Percentiles rank a stretch among this genome's conserved stretches.
Conservation (phyloP, 2,797 vertebrate species). For the Oreonectes daqikongensis region DNA sequence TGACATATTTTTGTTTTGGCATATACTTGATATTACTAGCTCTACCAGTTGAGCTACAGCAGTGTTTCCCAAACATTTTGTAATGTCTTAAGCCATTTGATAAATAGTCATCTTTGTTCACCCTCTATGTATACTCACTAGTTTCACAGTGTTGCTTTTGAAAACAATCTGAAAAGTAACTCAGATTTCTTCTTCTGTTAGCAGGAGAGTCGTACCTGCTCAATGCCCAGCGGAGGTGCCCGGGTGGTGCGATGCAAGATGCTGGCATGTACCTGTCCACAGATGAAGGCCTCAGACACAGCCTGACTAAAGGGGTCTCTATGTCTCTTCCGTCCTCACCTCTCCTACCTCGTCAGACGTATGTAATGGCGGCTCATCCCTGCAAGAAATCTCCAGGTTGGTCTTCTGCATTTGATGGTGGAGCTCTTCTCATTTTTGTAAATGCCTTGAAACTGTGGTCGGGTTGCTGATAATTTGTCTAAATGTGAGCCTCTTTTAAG, state of each 20-base stretch:
- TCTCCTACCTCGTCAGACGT: slow-evolving; percentile 90
- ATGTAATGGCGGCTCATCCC: slow-evolving; percentile 82
- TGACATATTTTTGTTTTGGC: background rate
- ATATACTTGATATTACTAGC: background rate
- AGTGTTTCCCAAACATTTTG: no score
- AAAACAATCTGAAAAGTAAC: background rate
- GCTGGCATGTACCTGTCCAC: slow-evolving; percentile 63
- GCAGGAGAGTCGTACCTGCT: slow-evolving; percentile 82
- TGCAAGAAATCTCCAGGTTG: slow-evolving; percentile 96
- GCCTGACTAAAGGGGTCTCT: slow-evolving; percentile 89
- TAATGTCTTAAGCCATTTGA: no score
- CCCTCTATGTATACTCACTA: background rate
- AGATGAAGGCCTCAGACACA: slow-evolving; percentile 82
- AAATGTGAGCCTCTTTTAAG: background rate
- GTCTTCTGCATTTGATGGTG: background rate
- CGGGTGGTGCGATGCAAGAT: slow-evolving; percentile 68
- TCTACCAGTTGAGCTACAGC: no score
- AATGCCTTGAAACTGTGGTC: no score
- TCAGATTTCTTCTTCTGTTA: slow-evolving; percentile 57
- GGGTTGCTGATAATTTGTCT: no score
- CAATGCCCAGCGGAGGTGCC: slow-evolving; percentile 70
- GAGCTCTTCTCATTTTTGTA: background rate
- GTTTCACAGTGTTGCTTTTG: background rate
- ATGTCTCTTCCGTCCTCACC: slow-evolving; percentile 97
- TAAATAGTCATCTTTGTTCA: no score